These are phyloP conservation scores for Lissonota sp. DNA, from an alignment of 2,888 invertebrate genomes.

Conservation along the genomic window DNA sequence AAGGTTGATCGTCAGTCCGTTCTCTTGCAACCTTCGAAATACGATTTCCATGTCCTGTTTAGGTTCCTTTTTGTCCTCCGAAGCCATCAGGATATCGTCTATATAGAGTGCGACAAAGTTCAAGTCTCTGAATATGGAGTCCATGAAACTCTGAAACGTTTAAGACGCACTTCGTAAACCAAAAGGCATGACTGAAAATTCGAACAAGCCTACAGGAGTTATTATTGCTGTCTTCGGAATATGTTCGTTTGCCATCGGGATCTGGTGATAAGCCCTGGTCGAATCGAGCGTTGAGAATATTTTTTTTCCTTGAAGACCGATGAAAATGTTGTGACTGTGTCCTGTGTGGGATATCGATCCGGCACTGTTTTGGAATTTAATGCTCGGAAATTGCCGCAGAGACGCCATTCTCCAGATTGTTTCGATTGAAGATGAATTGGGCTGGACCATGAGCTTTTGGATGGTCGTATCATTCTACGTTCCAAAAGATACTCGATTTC, in stretches of 20 bases:
- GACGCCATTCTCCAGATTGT: conserved; percentile 60
- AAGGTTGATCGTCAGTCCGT: conserved; percentile 41
- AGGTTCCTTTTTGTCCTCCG: conserved; percentile 41
- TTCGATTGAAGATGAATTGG: conserved; percentile 74
- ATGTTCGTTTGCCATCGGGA: background rate
- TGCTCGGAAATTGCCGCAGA: conserved; percentile 69
- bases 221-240: conserved; percentile 4
- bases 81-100: conserved; percentile 55
- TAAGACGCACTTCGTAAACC: background rate
- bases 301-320: conserved; percentile 59
- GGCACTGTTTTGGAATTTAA: conserved; percentile 71
- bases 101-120: conserved; percentile 28
- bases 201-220: background rate
- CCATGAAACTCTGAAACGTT: background rate
- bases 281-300: conserved; percentile 60
- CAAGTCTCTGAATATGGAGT: conserved; percentile 4
- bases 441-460: conserved; percentile 79
- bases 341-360: conserved; percentile 69
- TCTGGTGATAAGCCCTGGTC: conserved; percentile 36
- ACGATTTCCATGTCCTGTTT: conserved; percentile 26
- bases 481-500: conserved; percentile 76
- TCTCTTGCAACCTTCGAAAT: conserved; percentile 15
- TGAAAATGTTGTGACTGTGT: conserved; percentile 70
- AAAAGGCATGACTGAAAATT: conserved; percentile 6
- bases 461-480: conserved; percentile 80